Evolutionary conservation across 2,797 vertebrate genomes (phyloP), one percentile per base, ranked within the genome.

Genomic region (Platalea minor): DNA sequence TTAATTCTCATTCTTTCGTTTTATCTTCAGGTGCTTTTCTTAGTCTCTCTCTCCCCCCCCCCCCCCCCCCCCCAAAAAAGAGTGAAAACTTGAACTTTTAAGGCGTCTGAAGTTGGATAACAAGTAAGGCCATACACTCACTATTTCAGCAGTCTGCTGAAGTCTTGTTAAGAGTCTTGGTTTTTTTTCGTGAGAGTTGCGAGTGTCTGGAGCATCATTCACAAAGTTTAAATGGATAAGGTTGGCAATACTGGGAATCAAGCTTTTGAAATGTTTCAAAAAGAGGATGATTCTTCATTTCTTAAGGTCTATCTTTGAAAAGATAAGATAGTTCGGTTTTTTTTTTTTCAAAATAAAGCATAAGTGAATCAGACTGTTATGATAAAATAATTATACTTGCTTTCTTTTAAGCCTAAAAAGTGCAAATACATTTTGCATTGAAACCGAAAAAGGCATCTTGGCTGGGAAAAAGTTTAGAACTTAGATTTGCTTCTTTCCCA

Each of bases 221-320:
- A 73, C 64, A 63, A 88, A 35, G 19, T 88, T 84, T 45, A 86
- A 79, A 67, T 94, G 37, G 13, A 19, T 80, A 29, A 75, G 29
- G 15, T 76, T 91, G 41, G 37, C 25, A 89, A 35, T 59, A 56
- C 25, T 78, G 18, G 28, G 43, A 95, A 85, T 76, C 59, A 70
- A 82, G 57, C 45, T 89, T 87, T 50, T 82, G 28, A 95, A 94
- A 79, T 51, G 9, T 94, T 93, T 95, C 60, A 64, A 50, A 91
- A 53, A 91, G 33, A 69, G 29, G 33, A 21, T 70, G 28, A 68
- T 63, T 83, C 60, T 35, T 92, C 9, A 35, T 89, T 94, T 92
- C 33, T 75, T 92, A 33, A 65, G 8, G 18, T 73, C 43, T 72
- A 2, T 50, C 24, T 33, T 61, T 86, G 43, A 88, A 93, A 93